Percentiles rank a stretch among this genome's conserved stretches.
These are phyloP conservation scores for Coleophora flavipennella DNA, from an alignment of 2,888 invertebrate genomes.

Conservation along the genomic window DNA sequence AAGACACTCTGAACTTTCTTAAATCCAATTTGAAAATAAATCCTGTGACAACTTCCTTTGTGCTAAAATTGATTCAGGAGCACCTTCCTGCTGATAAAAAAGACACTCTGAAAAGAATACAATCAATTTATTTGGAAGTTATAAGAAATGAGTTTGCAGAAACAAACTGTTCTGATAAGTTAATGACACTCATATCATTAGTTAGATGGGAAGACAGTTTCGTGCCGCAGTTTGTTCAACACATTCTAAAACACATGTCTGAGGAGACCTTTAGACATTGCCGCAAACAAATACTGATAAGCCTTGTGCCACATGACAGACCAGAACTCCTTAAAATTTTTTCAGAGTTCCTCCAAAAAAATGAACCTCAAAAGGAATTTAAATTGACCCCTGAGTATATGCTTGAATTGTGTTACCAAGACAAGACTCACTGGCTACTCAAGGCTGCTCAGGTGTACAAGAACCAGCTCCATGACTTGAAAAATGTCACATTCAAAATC, in stretches of 20 bases:
- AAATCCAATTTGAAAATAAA: conserved; percentile 53
- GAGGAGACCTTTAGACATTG: conserved; percentile 50
- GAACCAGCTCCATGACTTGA: conserved; percentile 57
- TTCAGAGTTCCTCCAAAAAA: conserved; percentile 49
- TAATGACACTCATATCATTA: conserved; percentile 48
- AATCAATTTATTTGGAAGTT: conserved; percentile 43
- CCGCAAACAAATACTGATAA: conserved; percentile 57
- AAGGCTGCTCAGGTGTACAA: conserved; percentile 62
- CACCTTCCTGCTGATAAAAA: conserved; percentile 27
- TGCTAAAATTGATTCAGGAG: conserved; percentile 41
- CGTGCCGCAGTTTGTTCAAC: conserved; percentile 35
- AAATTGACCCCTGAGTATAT: conserved; percentile 64
- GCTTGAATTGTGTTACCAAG: conserved; percentile 63
- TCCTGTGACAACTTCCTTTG: conserved; percentile 50
- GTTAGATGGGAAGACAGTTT: conserved; percentile 44
- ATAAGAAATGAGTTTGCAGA: conserved; percentile 45
- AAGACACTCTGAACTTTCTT: conserved; percentile 46
- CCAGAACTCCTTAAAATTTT: conserved; percentile 44
- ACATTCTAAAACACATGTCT: conserved; percentile 42
- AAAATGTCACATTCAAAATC: conserved; percentile 61
- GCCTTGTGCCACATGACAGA: conserved; percentile 48
- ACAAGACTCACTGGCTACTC: conserved; percentile 61
- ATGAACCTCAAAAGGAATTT: conserved; percentile 55
- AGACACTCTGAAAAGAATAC: conserved; percentile 34
- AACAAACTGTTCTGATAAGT: conserved; percentile 40